Evolutionary conservation across 2,797 vertebrate genomes (phyloP).

Genomic region (Eurystomus glaucurus): DNA sequence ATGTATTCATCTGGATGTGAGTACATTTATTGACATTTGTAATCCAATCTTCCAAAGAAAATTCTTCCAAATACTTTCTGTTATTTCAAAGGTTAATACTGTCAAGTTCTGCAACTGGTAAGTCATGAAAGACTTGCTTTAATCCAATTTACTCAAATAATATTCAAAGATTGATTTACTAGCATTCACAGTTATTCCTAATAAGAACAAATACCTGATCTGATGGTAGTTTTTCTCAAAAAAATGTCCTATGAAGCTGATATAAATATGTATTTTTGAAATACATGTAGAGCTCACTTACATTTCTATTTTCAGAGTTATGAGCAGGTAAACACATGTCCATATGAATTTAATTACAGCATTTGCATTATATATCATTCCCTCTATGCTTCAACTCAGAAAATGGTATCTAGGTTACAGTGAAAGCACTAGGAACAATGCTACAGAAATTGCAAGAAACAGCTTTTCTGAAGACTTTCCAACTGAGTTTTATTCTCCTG

Average conservation of each 20-base stretch:
- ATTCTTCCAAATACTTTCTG: neutral
- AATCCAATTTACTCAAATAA: neutral
- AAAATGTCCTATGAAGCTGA: neutral
- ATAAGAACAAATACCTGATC: neutral
- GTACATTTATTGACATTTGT: neutral
- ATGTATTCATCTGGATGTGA: neutral
- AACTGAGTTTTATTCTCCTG: neutral
- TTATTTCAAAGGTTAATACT: neutral
- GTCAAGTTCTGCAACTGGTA: neutral
- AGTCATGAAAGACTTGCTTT: neutral
- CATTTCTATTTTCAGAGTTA: neutral
- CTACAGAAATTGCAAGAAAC: neutral
- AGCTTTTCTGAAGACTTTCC: slow-evolving; percentile 18
- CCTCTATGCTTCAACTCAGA: neutral
- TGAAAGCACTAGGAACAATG: neutral
- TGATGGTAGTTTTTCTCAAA: neutral
- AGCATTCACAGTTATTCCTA: neutral
- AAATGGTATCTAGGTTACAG: slow-evolving; percentile 12
- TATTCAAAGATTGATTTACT: neutral
- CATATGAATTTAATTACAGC: neutral
- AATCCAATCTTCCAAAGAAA: neutral
- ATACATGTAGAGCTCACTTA: neutral
- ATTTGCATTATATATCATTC: neutral
- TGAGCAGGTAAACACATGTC: neutral
- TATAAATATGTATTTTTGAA: neutral